phyloP scores from a whole-genome alignment of 1,140 invertebrate genomes.

The Physella acuta region DNA sequence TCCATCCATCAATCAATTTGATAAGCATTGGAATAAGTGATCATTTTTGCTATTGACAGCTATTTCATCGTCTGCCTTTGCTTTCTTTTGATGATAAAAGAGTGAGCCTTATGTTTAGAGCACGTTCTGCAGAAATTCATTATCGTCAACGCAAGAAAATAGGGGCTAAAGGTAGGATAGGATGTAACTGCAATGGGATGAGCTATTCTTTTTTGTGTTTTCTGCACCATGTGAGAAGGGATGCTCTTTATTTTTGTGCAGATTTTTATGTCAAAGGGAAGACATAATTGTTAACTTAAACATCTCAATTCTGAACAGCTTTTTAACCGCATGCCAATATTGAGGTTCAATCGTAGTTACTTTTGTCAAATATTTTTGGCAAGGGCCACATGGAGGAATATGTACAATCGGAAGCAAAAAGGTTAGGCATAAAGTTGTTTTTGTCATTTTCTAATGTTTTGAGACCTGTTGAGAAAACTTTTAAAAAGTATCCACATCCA shows the following conservation, averaged over 20 bases:
- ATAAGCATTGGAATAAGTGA: too few species aligned
- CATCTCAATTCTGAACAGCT: not conserved
- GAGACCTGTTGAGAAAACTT: not conserved
- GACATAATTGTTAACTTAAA: too few species aligned
- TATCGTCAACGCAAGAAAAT: slow-evolving; percentile 20
- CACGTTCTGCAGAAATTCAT: slow-evolving; percentile 20
- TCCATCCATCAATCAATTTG: too few species aligned
- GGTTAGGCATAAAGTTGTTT: not conserved
- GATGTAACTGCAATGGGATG: too few species aligned
- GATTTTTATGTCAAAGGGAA: too few species aligned
- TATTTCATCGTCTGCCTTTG: slow-evolving; percentile 18
- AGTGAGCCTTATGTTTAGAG: slow-evolving; percentile 17
- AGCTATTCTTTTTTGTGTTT: too few species aligned
- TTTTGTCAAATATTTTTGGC: slow-evolving; percentile 7
- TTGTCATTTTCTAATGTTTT: not conserved
- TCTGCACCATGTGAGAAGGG: too few species aligned
- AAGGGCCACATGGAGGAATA: slow-evolving; percentile 7
- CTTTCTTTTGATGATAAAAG: not conserved
- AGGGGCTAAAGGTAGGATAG: not conserved
- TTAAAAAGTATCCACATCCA: not conserved
- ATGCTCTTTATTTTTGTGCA: too few species aligned
- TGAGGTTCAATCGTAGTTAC: slow-evolving; percentile 1
- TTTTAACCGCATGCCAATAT: slow-evolving; percentile 1
- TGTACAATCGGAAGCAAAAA: slow-evolving; percentile 6
- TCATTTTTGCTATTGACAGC: slow-evolving; percentile 15